Evolutionary conservation across 1,140 invertebrate species (phyloP), one percentile per base, ranked within the genome.

Genomic region (Chironomus tepperi): DNA sequence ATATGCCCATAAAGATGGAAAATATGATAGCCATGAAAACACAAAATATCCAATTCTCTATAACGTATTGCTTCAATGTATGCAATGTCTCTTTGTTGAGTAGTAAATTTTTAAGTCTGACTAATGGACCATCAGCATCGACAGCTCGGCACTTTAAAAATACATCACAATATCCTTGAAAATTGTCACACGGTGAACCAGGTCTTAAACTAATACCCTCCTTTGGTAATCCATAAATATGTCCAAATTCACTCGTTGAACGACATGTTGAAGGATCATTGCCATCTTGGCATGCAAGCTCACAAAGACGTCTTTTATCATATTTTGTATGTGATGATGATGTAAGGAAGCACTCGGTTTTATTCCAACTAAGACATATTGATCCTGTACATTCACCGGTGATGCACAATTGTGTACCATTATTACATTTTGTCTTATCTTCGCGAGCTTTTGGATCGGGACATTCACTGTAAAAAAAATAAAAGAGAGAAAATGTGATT

Each of bases 121-220:
- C 95, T 76, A 99, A 85, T 18, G 98, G 98, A 57, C 98, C 98
- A 80, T 99, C 97, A 0, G 97, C 96, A 85, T 99, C 98, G 12
- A 99, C 96, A 1, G 94, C 93, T 77, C 97, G 89, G 83, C 97
- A 99, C 84, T 97, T 98, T 21, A 96, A 88, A 84, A 99, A 99
- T 73, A 98, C 97, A 84, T 99, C 97, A 85, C 97, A 99, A 84
- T 99, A 99, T 74, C 95, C 94, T 90, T 94, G 84, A 84, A 97
- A 99, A 84, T 99, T 98, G 83, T 99, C 96, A 84, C 98, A 99
- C 0, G 97, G 97, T 72, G 97, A 96, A 42, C 98, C 97, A 75
- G 95, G 93, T 75, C 94, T 86, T 42, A 98, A 84, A 78, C 92
- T 94, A 75, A 98, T 94, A 3, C 95, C 95, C 5, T 94, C 95